These are phyloP conservation scores for Dorcus parallelipipedus DNA, from an alignment of 2,888 invertebrate species.

Conservation along the genomic window DNA sequence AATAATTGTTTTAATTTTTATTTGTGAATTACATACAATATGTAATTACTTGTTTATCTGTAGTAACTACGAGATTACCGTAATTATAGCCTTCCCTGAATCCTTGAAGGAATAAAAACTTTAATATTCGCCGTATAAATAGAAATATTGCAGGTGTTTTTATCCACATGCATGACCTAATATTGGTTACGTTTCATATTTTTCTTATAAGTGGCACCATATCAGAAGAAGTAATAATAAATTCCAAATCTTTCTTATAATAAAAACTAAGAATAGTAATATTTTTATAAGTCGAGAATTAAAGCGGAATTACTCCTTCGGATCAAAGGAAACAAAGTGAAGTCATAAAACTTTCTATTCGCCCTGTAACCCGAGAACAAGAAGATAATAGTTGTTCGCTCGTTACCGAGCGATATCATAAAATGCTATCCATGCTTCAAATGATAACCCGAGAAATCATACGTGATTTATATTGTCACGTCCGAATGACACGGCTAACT, in stretches of 20 bases:
- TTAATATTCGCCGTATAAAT: slow-evolving; percentile 7
- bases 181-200: neutral
- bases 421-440: slow-evolving; percentile 7
- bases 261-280: no score
- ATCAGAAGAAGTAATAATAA: no score
- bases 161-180: slow-evolving; percentile 10
- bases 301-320: no score
- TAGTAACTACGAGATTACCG: slow-evolving; percentile 8
- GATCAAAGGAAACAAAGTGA: no score
- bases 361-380: no score
- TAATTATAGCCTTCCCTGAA: slow-evolving; percentile 9
- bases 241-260: no score
- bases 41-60: slow-evolving; percentile 15
- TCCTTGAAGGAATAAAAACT: slow-evolving; percentile 5
- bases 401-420: no score
- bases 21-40: slow-evolving; percentile 1
- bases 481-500: slow-evolving; percentile 44
- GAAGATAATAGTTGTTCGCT: no score
- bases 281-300: no score
- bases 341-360: no score
- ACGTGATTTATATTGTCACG: slow-evolving; percentile 44
- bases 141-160: slow-evolving; percentile 10
- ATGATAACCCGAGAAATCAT: slow-evolving; percentile 28
- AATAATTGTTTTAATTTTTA: neutral
- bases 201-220: no score